Conservation (phyloP, 1,140 invertebrate species). For the Halyomorpha halys region DNA sequence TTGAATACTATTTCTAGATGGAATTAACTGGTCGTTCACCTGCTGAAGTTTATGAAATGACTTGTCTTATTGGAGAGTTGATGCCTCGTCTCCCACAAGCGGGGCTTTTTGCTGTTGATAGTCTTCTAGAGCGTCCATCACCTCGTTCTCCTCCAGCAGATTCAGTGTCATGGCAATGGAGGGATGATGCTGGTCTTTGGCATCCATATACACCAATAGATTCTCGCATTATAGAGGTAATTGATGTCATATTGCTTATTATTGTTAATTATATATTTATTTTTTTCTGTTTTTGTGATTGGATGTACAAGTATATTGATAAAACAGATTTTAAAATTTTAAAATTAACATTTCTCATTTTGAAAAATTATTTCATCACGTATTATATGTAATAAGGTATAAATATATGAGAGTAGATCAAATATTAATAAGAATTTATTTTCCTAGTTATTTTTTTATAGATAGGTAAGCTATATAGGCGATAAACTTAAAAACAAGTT, state of each 20-base stretch:
- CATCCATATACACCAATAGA: constrained; percentile 62
- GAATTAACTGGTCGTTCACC: constrained; percentile 82
- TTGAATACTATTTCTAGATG: constrained; percentile 42
- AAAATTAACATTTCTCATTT: no score
- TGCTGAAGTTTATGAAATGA: constrained; percentile 93
- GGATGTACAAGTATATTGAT: no score
- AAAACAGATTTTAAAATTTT: no score
- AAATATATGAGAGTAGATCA: no score
- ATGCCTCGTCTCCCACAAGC: constrained; percentile 85
- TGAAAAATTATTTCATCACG: no score
- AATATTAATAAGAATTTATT: no score
- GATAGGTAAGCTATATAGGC: no score
- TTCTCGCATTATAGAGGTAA: constrained; percentile 70
- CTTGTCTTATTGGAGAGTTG: constrained; percentile 87
- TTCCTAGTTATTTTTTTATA: no score
- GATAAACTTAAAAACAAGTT: no score
- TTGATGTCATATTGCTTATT: not conserved
- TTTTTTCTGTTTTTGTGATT: no score
- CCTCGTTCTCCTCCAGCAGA: constrained; percentile 50
- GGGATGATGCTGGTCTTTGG: constrained; percentile 69
- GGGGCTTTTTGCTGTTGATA: constrained; percentile 88
- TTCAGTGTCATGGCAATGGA: constrained; percentile 89
- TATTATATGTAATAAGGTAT: no score
- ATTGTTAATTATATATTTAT: no score
- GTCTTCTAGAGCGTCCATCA: constrained; percentile 63